Conservation (phyloP, 2,797 vertebrate genomes). For the Scolopax bukidnonensis region DNA sequence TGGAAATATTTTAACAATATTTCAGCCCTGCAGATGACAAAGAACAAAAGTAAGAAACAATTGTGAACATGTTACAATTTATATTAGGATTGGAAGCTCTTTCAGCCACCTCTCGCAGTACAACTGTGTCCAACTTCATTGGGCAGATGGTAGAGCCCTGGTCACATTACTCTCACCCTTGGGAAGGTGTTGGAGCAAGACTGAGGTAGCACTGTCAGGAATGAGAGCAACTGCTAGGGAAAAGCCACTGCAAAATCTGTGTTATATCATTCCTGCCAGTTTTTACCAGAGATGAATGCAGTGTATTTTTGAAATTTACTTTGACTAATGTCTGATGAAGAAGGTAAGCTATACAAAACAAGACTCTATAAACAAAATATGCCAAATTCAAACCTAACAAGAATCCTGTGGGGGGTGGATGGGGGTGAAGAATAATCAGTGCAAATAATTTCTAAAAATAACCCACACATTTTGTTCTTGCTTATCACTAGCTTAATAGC, state of each 20-base stretch:
- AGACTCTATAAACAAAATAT: not conserved
- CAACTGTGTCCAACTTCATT: not conserved
- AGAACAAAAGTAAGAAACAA: not conserved
- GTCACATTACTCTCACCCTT: not conserved
- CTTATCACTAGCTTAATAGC: not conserved
- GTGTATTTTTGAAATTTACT: not conserved
- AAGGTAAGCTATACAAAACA: not conserved
- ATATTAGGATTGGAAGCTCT: not conserved
- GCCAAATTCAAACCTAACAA: not conserved
- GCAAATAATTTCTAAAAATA: not conserved
- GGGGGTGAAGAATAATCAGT: not conserved
- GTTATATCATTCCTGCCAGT: not conserved
- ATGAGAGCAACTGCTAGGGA: rapidly evolving
- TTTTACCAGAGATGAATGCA: not conserved
- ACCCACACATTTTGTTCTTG: not conserved
- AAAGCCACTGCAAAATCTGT: not conserved
- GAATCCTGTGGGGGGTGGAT: not conserved
- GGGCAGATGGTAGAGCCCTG: not conserved
- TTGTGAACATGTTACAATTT: not conserved
- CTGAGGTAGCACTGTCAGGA: not conserved
- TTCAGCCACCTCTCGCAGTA: not conserved
- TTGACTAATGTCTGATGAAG: not conserved
- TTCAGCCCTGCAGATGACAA: not conserved
- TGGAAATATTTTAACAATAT: not conserved
- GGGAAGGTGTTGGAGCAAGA: not conserved